Conservation (phyloP, 2,113 vertebrate species). For the Vulpes ferrilata region DNA sequence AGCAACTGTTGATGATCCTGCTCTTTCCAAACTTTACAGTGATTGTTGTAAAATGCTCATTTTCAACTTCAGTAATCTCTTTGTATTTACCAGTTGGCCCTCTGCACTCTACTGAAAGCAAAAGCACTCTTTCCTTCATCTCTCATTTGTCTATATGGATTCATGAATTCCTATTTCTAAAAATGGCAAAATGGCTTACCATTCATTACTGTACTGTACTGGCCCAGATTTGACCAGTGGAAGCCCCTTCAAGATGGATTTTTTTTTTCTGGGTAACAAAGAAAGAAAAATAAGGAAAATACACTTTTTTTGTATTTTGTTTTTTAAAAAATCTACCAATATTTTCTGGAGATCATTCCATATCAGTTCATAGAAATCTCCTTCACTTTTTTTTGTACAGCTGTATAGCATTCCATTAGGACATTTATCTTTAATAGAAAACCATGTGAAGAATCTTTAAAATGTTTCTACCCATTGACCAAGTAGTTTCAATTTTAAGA, state of each 20-base stretch:
- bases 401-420: not conserved
- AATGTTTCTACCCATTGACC: not conserved
- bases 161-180: not conserved
- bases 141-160: not conserved
- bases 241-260: not conserved
- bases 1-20: not conserved
- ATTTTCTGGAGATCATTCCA: not conserved
- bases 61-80: not conserved
- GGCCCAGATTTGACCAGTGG: not conserved
- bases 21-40: not conserved
- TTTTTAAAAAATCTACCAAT: not conserved
- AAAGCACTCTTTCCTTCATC: not conserved
- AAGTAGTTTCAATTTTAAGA: constrained; percentile 28
- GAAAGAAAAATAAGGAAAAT: not conserved
- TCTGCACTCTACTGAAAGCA: not conserved
- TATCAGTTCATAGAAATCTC: not conserved
- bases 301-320: not conserved
- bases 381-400: not conserved
- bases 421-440: not conserved
- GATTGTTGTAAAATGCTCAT: not conserved
- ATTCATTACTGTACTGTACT: constrained; percentile 3
- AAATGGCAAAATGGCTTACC: not conserved
- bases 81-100: not conserved
- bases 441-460: not conserved
- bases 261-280: not conserved